Evolutionary conservation across 2,888 invertebrate genomes (phyloP).

Genomic region (Liopterus haemorrhoidalis): DNA sequence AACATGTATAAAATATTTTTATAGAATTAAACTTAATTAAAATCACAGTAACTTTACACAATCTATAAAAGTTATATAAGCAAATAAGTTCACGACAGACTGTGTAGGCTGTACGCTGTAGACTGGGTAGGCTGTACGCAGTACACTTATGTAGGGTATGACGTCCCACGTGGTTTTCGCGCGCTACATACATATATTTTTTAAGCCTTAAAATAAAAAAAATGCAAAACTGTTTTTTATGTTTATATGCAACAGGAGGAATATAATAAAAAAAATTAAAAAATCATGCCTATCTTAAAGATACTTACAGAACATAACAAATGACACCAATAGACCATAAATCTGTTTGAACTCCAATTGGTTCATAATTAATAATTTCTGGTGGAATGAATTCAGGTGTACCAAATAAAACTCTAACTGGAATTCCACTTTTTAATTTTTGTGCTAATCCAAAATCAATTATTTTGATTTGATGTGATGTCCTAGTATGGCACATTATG

Average conservation of each 20-base stretch:
- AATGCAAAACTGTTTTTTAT: no score
- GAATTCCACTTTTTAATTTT: slow-evolving; percentile 60
- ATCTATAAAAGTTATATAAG: no score
- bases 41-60: no score
- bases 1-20: no score
- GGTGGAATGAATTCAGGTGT: slow-evolving; percentile 92
- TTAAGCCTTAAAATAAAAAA: not conserved
- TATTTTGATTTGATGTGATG: slow-evolving; percentile 82
- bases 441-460: slow-evolving; percentile 92
- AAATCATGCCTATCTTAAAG: slow-evolving; percentile 4
- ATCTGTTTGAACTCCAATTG: slow-evolving; percentile 76
- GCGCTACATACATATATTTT: slow-evolving; percentile 15
- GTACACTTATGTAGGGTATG: no score
- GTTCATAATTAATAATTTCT: slow-evolving; percentile 86
- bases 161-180: no score
- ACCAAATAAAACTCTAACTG: slow-evolving; percentile 71
- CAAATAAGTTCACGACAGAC: no score
- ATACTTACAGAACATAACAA: slow-evolving; percentile 83
- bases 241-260: no score
- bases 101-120: no score
- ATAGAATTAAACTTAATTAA: no score
- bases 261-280: slow-evolving; percentile 4
- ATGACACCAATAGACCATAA: slow-evolving; percentile 97
- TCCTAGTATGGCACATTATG: slow-evolving; percentile 82
- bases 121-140: no score